Percentiles rank a stretch among this genome's conserved stretches.
These are phyloP conservation scores for Sinodicranocentrus sp. DNA, from an alignment of 2,888 invertebrate genomes.

Conservation along the genomic window DNA sequence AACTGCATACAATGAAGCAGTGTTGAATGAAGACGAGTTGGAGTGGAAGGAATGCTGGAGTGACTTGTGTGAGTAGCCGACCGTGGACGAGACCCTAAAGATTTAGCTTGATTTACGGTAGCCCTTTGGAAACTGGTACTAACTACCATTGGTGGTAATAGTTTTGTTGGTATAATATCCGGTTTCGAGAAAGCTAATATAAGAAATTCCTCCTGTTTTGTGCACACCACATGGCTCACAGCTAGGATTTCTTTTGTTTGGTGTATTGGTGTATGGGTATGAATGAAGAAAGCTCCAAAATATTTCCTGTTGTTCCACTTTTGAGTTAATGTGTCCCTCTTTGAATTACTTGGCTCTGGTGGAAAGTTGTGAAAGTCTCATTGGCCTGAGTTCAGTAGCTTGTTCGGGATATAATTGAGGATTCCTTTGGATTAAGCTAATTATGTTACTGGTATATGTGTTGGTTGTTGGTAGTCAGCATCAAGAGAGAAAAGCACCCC, in stretches of 20 bases:
- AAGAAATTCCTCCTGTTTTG: neutral
- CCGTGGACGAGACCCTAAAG: neutral
- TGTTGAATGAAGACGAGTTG: neutral
- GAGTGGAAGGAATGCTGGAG: neutral
- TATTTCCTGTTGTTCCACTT: neutral
- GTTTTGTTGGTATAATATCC: neutral
- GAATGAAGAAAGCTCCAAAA: neutral
- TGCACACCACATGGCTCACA: neutral
- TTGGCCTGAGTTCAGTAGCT: too few species aligned
- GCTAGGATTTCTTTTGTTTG: neutral
- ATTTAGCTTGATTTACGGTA: neutral
- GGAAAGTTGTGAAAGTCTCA: neutral
- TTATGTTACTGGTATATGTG: neutral
- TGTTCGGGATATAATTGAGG: neutral
- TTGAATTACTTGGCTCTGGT: neutral
- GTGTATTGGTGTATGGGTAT: neutral
- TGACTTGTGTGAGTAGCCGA: neutral
- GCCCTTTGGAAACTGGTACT: neutral
- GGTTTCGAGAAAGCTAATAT: neutral
- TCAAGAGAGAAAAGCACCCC: too few species aligned
- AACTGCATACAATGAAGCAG: neutral
- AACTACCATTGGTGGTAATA: neutral
- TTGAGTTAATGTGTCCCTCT: too few species aligned
- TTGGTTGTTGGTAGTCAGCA: too few species aligned
- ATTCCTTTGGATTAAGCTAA: neutral